Conservation (phyloP, 2,797 vertebrate species). For the Hylomyscus alleni region DNA sequence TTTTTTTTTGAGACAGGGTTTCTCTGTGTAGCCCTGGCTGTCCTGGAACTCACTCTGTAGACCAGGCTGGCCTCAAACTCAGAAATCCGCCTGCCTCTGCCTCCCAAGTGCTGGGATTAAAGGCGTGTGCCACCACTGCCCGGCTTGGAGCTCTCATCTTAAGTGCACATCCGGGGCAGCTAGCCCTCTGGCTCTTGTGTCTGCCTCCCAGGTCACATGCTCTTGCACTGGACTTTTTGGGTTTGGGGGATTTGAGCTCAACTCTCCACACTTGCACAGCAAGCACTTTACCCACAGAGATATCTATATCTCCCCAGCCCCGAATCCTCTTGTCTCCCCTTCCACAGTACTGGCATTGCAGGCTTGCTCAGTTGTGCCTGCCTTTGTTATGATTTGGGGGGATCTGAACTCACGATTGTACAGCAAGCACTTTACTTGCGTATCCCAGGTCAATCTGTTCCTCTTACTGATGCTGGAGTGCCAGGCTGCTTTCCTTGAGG, state of each 20-base stretch:
- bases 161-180: background rate
- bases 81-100: too few relatives aligned
- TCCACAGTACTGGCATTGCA: background rate
- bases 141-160: background rate
- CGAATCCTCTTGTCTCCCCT: background rate
- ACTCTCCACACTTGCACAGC: too few relatives aligned
- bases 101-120: too few relatives aligned
- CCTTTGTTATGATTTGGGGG: background rate
- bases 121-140: too few relatives aligned
- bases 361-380: background rate
- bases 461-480: background rate
- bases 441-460: background rate
- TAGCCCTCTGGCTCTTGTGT: background rate
- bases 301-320: background rate
- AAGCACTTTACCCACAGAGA: background rate
- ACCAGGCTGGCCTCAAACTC: too few relatives aligned
- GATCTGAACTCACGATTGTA: background rate
- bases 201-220: background rate
- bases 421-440: background rate
- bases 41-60: too few relatives aligned
- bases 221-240: background rate
- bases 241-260: background rate
- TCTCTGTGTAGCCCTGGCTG: too few relatives aligned
- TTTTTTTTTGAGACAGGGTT: too few relatives aligned
- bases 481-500: background rate